These are phyloP conservation scores for Tetragnatha versicolor DNA, from an alignment of 1,140 invertebrate genomes.

Conservation along the genomic window DNA sequence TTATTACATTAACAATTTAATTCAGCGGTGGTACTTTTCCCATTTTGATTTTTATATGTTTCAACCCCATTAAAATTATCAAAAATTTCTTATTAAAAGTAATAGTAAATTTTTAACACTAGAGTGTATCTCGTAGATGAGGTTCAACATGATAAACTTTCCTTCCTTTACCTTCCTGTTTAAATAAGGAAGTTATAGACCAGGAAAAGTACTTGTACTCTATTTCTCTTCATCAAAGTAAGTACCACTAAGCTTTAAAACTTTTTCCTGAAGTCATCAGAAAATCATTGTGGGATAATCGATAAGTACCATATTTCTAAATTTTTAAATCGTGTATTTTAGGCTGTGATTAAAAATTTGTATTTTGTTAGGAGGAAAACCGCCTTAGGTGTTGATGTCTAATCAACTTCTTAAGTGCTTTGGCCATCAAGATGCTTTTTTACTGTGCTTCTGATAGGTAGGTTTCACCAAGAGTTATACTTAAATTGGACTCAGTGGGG, in stretches of 20 bases:
- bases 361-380: conserved; percentile 20
- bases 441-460: not conserved
- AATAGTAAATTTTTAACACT: no score
- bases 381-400: not conserved
- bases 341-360: not conserved
- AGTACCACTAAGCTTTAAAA: not conserved
- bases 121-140: no score
- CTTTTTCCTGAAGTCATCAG: not conserved
- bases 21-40: no score
- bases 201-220: no score
- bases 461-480: conserved; percentile 4
- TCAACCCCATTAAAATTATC: no score
- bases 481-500: not conserved
- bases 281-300: not conserved
- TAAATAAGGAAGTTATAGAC: not conserved
- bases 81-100: no score
- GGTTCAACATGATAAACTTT: no score
- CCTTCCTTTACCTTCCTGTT: not conserved
- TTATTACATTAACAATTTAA: no score
- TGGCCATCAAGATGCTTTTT: not conserved
- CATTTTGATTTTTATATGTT: no score
- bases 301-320: conserved; percentile 11
- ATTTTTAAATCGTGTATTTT: not conserved
- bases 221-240: not conserved
- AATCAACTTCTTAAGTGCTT: not conserved